A percentile compares a stretch with the other conserved stretches of the same genome.
Conservation (phyloP, 2,888 invertebrate species). For the Rhingia rostrata region DNA sequence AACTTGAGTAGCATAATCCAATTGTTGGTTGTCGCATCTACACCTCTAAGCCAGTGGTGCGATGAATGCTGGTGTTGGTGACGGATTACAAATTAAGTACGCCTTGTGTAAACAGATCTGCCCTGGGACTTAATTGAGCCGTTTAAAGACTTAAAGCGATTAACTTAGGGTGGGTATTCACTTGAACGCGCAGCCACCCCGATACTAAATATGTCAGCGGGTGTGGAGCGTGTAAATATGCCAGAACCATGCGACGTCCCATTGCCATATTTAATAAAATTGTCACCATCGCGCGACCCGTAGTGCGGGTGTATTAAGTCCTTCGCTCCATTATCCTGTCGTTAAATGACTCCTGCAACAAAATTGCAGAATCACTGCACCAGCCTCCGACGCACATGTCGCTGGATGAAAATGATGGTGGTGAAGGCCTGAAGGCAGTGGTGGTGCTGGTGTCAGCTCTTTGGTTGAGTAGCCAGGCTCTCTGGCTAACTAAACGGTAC, state of each 20-base stretch:
- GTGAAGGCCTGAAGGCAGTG: constrained; percentile 21
- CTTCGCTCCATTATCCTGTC: constrained; percentile 65
- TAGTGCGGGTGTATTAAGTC: constrained; percentile 38
- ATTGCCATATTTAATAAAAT: constrained; percentile 75
- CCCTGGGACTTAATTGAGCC: constrained; percentile 54
- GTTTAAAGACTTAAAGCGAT: constrained; percentile 61
- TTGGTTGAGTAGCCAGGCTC: constrained; percentile 48
- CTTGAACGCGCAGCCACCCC: constrained; percentile 19
- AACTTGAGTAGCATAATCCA: constrained; percentile 57
- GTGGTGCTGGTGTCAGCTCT: constrained; percentile 36
- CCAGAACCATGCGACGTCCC: constrained; percentile 70
- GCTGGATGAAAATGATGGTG: constrained; percentile 58
- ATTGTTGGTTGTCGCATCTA: constrained; percentile 34
- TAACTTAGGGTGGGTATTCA: constrained; percentile 23
- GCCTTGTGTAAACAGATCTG: constrained; percentile 35
- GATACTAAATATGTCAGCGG: constrained; percentile 70
- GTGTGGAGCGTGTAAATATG: constrained; percentile 69
- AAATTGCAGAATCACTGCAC: constrained; percentile 58
- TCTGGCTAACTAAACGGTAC: constrained; percentile 27
- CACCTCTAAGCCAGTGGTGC: background rate
- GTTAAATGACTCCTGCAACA: constrained; percentile 71
- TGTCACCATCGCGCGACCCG: constrained; percentile 43
- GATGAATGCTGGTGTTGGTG: constrained; percentile 12
- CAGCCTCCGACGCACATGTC: constrained; percentile 51
- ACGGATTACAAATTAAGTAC: constrained; percentile 43